Percentiles rank a stretch among this genome's conserved stretches.
Conservation (phyloP, 2,888 invertebrate species). For the Calameuta pallipes region DNA sequence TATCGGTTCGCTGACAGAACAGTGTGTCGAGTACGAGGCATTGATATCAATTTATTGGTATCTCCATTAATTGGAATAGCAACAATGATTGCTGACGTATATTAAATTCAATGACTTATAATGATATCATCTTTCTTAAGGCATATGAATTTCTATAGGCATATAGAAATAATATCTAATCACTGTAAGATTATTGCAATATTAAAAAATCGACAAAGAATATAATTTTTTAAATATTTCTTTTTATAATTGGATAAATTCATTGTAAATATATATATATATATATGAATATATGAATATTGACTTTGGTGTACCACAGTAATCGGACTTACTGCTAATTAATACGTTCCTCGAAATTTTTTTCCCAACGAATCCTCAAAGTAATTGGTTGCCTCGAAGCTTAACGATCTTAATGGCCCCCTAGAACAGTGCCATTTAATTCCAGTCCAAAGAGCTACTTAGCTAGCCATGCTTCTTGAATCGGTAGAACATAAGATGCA, state of each 20-base stretch:
- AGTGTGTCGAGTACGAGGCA: background rate
- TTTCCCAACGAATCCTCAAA: slow-evolving; percentile 29
- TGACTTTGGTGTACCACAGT: background rate
- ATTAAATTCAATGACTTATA: background rate
- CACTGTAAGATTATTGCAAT: background rate
- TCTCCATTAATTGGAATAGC: background rate
- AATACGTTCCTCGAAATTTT: slow-evolving; percentile 40
- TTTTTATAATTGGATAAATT: background rate
- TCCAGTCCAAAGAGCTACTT: slow-evolving; percentile 3
- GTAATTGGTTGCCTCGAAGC: slow-evolving; percentile 31
- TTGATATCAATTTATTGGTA: background rate
- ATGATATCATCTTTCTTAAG: background rate
- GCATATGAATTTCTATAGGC: background rate
- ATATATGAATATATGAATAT: background rate
- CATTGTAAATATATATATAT: background rate
- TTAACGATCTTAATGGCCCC: slow-evolving; percentile 29
- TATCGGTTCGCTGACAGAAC: background rate
- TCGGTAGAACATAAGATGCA: background rate
- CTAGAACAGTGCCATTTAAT: slow-evolving; percentile 17
- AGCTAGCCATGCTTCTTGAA: background rate
- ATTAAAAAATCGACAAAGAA: background rate
- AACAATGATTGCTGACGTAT: background rate
- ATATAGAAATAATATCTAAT: background rate
- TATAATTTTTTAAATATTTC: background rate
- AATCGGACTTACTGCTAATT: slow-evolving; percentile 2